These are phyloP conservation scores for Drosophila bifasciata DNA, from an alignment of 1,140 invertebrate species.

Conservation along the genomic window DNA sequence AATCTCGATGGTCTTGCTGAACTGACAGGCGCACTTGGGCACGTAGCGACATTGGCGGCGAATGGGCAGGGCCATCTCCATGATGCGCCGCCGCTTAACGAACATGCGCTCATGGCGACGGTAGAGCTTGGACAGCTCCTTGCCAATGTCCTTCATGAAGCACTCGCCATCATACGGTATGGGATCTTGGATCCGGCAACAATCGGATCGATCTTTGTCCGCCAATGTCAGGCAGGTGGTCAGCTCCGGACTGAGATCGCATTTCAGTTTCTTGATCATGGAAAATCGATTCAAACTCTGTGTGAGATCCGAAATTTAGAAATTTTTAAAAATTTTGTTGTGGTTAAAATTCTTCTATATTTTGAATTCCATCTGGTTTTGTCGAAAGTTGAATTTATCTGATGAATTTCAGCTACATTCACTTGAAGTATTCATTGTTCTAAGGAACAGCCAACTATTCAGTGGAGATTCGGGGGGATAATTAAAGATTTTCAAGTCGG, in stretches of 20 bases:
- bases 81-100: slow-evolving; percentile 50
- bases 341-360: background rate
- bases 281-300: slow-evolving; percentile 18
- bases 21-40: slow-evolving; percentile 64
- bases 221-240: slow-evolving; percentile 46
- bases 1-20: slow-evolving; percentile 65
- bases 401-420: background rate
- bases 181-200: slow-evolving; percentile 45
- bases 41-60: slow-evolving; percentile 40
- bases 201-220: slow-evolving; percentile 61
- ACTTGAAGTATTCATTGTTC: background rate
- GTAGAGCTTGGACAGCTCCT: slow-evolving; percentile 47
- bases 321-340: slow-evolving; percentile 7
- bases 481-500: too few species aligned
- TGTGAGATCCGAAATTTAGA: slow-evolving; percentile 6
- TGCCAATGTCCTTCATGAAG: slow-evolving; percentile 57
- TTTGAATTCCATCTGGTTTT: too few species aligned
- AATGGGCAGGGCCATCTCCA: slow-evolving; percentile 56
- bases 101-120: slow-evolving; percentile 50
- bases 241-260: slow-evolving; percentile 54
- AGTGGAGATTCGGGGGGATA: background rate
- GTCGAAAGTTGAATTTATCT: background rate
- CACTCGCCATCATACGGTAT: slow-evolving; percentile 64
- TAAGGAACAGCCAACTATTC: background rate
- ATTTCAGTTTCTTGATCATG: slow-evolving; percentile 52